Evolutionary conservation across 2,888 invertebrate genomes (phyloP).

Genomic region (Pogonocherus hispidulus): DNA sequence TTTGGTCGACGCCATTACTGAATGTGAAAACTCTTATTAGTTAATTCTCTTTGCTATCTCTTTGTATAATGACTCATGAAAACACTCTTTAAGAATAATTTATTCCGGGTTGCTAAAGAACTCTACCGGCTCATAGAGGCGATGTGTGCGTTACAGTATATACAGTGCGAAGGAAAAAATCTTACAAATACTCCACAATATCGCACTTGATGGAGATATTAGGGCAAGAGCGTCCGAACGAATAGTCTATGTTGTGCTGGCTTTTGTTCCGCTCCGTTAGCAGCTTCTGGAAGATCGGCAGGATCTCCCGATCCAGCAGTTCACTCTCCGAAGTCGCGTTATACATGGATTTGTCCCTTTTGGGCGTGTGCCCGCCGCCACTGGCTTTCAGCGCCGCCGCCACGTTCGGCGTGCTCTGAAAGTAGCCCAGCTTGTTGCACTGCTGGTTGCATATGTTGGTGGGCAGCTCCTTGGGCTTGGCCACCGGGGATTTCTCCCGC

Average conservation of each 20-base stretch:
- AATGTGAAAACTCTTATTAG: no score
- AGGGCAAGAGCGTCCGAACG: constrained; percentile 89
- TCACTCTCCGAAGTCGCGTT: constrained; percentile 89
- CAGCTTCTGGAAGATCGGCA: constrained; percentile 94
- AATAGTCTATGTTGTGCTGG: constrained; percentile 77
- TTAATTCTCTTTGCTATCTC: no score
- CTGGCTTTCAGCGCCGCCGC: constrained; percentile 64
- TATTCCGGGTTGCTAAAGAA: not conserved
- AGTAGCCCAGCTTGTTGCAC: constrained; percentile 69
- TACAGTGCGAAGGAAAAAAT: constrained; percentile 12
- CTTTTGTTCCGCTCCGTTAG: constrained; percentile 84
- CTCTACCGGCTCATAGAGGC: not conserved
- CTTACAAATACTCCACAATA: constrained; percentile 92
- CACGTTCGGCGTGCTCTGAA: constrained; percentile 76
- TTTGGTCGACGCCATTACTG: no score
- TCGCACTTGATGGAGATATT: constrained; percentile 97
- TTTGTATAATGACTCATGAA: no score
- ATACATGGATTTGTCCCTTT: constrained; percentile 69
- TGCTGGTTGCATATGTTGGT: constrained; percentile 65
- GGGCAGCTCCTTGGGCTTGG: constrained; percentile 50
- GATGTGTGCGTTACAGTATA: not conserved
- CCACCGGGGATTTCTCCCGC: constrained; percentile 60
- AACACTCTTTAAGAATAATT: no score
- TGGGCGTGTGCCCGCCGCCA: constrained; percentile 42
- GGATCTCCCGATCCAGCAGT: constrained; percentile 84